Conservation (phyloP, 2,888 invertebrate genomes). For the Eupithecia abbreviata region DNA sequence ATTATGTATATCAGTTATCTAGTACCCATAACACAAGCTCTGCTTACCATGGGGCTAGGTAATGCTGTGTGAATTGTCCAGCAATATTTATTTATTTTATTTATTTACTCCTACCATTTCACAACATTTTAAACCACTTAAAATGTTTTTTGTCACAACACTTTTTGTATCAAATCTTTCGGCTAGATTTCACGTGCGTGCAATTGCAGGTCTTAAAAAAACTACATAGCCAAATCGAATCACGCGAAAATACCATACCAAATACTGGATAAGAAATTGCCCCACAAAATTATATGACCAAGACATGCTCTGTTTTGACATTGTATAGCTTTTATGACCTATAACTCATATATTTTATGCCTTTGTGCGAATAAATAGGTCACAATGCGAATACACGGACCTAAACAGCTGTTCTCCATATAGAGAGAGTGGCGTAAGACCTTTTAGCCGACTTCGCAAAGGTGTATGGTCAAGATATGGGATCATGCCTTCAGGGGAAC, state of each 20-base stretch:
- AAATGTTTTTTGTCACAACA: no score
- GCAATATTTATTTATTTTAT: no score
- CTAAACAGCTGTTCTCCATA: slow-evolving; percentile 47
- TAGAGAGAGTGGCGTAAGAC: slow-evolving; percentile 59
- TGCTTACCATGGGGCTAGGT: no score
- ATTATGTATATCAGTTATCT: no score
- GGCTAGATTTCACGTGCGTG: neutral
- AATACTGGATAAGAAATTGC: slow-evolving; percentile 31
- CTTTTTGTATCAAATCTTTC: neutral
- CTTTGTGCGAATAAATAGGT: slow-evolving; percentile 11
- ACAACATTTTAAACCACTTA: no score
- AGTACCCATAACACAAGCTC: no score
- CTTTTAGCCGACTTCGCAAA: slow-evolving; percentile 65
- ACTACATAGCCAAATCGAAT: neutral
- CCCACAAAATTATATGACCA: slow-evolving; percentile 34
- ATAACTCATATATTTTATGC: slow-evolving; percentile 20
- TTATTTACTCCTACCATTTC: no score
- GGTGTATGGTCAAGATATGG: slow-evolving; percentile 61
- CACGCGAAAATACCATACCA: neutral
- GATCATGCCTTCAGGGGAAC: slow-evolving; percentile 58
- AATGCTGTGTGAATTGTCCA: no score
- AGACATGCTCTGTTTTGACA: slow-evolving; percentile 23
- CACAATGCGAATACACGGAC: slow-evolving; percentile 23
- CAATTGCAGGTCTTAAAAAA: neutral
- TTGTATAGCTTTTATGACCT: slow-evolving; percentile 30